Percentiles rank a stretch among this genome's conserved stretches.
Conservation (phyloP, 1,140 invertebrate species). For the Brachionus rotundiformis region DNA sequence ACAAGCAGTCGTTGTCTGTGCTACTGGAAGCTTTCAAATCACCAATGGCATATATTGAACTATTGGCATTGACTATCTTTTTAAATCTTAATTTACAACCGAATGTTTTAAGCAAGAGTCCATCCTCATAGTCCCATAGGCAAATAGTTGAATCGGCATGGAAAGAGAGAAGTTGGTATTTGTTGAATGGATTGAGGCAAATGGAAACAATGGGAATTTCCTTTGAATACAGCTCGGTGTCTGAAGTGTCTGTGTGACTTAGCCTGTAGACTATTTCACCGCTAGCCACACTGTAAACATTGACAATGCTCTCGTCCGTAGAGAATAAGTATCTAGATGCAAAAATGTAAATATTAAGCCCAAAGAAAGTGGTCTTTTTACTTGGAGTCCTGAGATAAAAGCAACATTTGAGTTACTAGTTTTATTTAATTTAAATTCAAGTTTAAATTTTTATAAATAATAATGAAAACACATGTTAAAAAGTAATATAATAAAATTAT, state of each 20-base stretch:
- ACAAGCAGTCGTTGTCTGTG: background rate
- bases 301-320: background rate
- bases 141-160: constrained; percentile 20
- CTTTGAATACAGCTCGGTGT: background rate
- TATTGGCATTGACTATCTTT: constrained; percentile 6
- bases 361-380: background rate
- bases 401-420: constrained; percentile 25
- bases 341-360: background rate
- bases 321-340: constrained; percentile 6
- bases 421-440: background rate
- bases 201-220: constrained; percentile 10
- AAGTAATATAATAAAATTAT: background rate
- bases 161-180: constrained; percentile 27
- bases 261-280: constrained; percentile 22
- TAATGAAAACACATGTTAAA: background rate
- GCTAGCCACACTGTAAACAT: constrained; percentile 15
- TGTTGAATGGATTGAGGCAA: constrained; percentile 39
- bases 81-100: background rate
- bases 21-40: background rate
- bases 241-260: background rate
- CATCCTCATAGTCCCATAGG: constrained; percentile 51
- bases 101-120: constrained; percentile 12
- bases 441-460: background rate
- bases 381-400: constrained; percentile 37
- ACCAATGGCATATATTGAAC: constrained; percentile 25